Conservation (phyloP, 2,888 invertebrate species). For the Pemphredon lugubris region DNA sequence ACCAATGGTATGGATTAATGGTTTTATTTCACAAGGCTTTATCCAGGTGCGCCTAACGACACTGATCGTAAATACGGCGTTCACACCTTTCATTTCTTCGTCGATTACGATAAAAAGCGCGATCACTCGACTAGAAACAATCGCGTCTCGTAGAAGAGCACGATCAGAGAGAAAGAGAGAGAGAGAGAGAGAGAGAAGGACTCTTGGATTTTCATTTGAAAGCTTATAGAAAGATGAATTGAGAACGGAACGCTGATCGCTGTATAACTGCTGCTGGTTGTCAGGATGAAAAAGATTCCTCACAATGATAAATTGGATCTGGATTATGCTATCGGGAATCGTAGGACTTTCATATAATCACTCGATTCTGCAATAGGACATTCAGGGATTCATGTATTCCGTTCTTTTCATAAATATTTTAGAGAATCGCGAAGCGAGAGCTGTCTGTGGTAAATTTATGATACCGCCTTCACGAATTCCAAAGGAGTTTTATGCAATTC, state of each 20-base stretch:
- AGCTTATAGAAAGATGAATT: not conserved
- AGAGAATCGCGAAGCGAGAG: not conserved
- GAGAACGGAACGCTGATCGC: not conserved
- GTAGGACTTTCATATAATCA: not conserved
- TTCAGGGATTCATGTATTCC: constrained; percentile 3
- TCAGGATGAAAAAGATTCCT: not conserved
- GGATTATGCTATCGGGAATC: constrained; percentile 1
- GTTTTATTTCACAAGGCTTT: no score
- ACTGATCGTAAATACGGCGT: no score
- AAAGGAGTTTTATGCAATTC: not conserved
- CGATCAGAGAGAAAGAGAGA: not conserved
- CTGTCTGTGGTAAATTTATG: not conserved
- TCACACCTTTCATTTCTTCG: no score
- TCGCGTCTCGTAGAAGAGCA: no score
- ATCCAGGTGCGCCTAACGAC: no score
- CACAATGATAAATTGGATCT: constrained; percentile 7
- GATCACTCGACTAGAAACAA: not conserved
- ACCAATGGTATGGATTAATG: no score
- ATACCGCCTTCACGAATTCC: not conserved
- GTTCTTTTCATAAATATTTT: not conserved
- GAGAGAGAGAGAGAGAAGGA: not conserved
- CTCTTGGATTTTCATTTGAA: not conserved
- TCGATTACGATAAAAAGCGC: no score
- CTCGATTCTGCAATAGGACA: not conserved
- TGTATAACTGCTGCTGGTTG: not conserved